Conservation (phyloP, 2,113 vertebrate genomes). For the Epinephelus moara region DNA sequence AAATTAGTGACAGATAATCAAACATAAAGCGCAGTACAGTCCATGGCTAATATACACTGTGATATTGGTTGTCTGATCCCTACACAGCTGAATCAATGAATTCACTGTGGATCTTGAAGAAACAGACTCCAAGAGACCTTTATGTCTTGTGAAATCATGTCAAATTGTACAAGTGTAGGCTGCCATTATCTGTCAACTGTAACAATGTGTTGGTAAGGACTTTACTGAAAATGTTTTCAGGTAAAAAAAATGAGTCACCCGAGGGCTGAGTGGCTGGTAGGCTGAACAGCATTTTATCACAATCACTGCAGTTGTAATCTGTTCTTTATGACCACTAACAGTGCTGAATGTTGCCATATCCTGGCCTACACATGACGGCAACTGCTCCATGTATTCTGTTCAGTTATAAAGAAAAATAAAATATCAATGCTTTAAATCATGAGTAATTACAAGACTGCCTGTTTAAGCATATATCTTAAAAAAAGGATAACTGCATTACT, state of each 20-base stretch:
- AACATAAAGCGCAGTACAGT: not conserved
- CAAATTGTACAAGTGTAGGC: slow-evolving; percentile 22
- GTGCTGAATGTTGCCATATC: not conserved
- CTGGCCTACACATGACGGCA: not conserved
- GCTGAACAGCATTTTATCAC: slow-evolving; percentile 30
- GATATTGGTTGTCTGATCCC: not conserved
- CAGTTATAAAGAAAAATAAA: not conserved
- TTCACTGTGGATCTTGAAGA: not conserved
- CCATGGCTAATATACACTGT: not conserved
- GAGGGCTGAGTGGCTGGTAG: slow-evolving; percentile 16
- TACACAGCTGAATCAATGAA: not conserved
- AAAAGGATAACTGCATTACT: slow-evolving; percentile 1
- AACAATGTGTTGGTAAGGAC: slow-evolving; percentile 2
- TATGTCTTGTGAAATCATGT: slow-evolving; percentile 23
- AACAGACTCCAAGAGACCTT: not conserved
- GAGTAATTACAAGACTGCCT: slow-evolving; percentile 13
- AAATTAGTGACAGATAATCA: not conserved
- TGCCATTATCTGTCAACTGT: slow-evolving; percentile 20
- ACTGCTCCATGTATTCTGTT: not conserved
- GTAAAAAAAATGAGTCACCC: slow-evolving; percentile 36
- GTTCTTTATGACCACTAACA: slow-evolving; percentile 7
- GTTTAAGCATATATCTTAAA: not conserved
- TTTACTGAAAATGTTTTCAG: slow-evolving; percentile 38
- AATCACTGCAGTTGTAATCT: slow-evolving; percentile 23
- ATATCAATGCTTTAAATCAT: not conserved